phyloP scores from a whole-genome alignment of 2,888 invertebrate genomes.

The Sarcophaga caerulescens region DNA sequence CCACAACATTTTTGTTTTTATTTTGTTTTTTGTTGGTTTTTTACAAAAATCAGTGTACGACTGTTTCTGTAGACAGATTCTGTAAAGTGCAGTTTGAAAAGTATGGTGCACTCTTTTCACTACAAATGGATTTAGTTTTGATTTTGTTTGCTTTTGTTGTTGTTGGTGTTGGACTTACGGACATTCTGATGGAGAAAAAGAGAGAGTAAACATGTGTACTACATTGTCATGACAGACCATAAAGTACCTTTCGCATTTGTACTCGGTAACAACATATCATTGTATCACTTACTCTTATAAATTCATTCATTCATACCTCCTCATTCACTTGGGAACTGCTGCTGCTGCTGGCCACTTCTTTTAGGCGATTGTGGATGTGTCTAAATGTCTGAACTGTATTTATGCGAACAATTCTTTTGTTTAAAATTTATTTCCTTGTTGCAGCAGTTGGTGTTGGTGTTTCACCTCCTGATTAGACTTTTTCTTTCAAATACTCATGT shows the following conservation, averaged over 20 bases:
- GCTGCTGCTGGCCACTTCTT: conserved; percentile 13
- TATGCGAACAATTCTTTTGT: conserved; percentile 43
- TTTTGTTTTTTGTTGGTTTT: no score
- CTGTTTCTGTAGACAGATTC: conserved; percentile 47
- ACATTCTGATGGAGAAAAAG: no score
- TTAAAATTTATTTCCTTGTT: conserved; percentile 37
- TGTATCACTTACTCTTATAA: conserved; percentile 38
- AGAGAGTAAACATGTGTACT: conserved; percentile 62
- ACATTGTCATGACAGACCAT: conserved; percentile 57
- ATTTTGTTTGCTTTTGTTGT: conserved; percentile 16
- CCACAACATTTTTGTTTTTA: no score
- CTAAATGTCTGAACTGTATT: background rate
- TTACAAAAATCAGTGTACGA: background rate
- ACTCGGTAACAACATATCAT: conserved; percentile 5
- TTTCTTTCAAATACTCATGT: conserved; percentile 13
- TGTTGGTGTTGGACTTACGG: background rate
- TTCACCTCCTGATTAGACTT: conserved; percentile 48
- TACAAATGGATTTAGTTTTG: conserved; percentile 30
- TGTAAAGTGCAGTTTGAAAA: conserved; percentile 65
- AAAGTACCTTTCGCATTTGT: conserved; percentile 55
- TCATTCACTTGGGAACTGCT: conserved; percentile 37
- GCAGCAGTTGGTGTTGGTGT: conserved; percentile 1
- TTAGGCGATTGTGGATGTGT: conserved; percentile 7
- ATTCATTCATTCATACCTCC: conserved; percentile 60
- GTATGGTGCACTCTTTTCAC: conserved; percentile 62